Base-by-base conservation (phyloP, 2,888 invertebrate species). In the Augiades crinisus region DNA sequence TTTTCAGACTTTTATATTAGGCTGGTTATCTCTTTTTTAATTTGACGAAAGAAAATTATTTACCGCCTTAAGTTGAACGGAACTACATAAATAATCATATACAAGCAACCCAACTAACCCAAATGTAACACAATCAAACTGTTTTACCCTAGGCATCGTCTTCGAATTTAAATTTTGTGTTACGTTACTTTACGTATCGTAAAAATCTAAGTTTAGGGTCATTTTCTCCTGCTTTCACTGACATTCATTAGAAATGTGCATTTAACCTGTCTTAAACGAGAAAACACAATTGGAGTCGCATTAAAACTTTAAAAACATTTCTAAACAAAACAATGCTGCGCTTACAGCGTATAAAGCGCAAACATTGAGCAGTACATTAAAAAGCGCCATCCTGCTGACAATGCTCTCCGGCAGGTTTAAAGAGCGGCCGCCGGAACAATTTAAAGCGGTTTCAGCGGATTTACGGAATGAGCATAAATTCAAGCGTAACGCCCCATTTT, bases 391-490 rank as follows among this genome's bases (percentile, higher is more conserved):
- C 51, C 51, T 38, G 51, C 44, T 51, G 51, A 51, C 51, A 51
- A 51, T 45, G 51, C 51, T 16, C 37, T 45, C 16, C 44, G 33
- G 51, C 31, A 45, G 44, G 44, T 45, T 51, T 51, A 44, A 51
- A 43, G 33, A 51, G 43, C 30, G 43, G 27, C 17, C 22, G 50
- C 50, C 44, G 50, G 50, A 51, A 51, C 44, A 44, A 38, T 57
- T 59, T 53, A 27, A 55, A 57, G 55, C 54, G 54, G 45, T 57
- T 54, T 54, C 57, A 57, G 53, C 56, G 58, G 55, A 54, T 57
- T 59, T 59, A 55, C 51, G 46, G 56, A 58, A 58, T 53, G 56
- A 55, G 54, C 50, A 47, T 49, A 50, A 60, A 55, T 56, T 55
- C 51, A 47, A 54, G 19, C 40, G 44, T 31, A 45, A 44, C 44